Base-by-base conservation (phyloP, 2,113 vertebrate genomes). In the Tenebrosternarchus preto region DNA sequence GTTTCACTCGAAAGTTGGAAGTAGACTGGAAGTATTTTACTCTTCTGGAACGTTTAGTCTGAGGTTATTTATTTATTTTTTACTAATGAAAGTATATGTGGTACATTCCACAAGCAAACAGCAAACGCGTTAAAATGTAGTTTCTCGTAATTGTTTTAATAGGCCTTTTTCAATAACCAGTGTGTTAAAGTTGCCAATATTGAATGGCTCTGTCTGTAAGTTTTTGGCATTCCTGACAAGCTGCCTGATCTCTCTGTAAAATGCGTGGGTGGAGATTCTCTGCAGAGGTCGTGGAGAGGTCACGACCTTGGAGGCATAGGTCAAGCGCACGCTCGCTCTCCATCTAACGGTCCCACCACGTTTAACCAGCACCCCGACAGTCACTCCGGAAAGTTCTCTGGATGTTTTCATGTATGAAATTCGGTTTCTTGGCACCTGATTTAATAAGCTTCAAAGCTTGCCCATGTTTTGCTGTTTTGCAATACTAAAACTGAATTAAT, bases 331-430 rank as follows among this genome's bases (percentile, higher is more conserved):
- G 33, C 60, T 61, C 27, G 31, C 39, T 64, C 79, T 85, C 55
- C 88, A 82, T 85, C 87, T 85, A 88, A 87, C 73, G 79, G 80
- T 83, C 75, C 68, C 78, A 46, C 75, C 50, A 86, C 86, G 24
- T 88, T 91, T 88, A 90, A 87, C 91, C 80, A 88, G 29, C 84
- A 53, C 25, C 67, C 83, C 88, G 90, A 89, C 88, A 81, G 75
- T 81, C 69, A 80, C 19, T 16, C 69, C 27, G n/a, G 55, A 8
- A 53, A 12, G 69, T 76, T 76, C 77, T 31, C 20, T 59, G 46
- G 33, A 73, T 78, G 24, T 56, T 57, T 79, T 57, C 46, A 11
- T 50, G 43, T 50, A 15, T 50, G 43, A 50, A 50, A 50, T 50
- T 11, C 12, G 43, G 15, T 15, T 50, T 50, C 43, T 50, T 50